Evolutionary conservation across 2,113 vertebrate genomes (phyloP), one percentile per base, ranked within the genome.

Genomic region (Cepphus grylle): DNA sequence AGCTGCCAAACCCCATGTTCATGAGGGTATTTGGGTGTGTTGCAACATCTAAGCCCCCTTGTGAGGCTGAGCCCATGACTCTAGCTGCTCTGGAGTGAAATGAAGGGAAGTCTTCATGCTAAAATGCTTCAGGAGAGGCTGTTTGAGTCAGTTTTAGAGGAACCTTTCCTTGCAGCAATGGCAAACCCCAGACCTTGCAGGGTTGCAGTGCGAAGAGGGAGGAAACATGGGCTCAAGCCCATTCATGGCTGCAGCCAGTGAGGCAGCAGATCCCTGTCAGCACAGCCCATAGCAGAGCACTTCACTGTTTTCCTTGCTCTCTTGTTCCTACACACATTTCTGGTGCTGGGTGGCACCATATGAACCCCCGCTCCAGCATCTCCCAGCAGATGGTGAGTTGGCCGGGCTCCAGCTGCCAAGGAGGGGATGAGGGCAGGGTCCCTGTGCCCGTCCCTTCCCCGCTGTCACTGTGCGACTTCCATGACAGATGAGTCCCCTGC

Each of bases 361-460:
- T 5, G 65, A 42, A 63, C 70, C 87, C 59, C 36, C 1, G 6
- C 43, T 83, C 77, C 67, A 91, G 43, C 18, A 12, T 73, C 58
- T 86, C 63, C 50, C 49, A 61, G 18, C 22, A 69, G 42, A 20
- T 34, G 84, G 42, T 77, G 83, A 73, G 38, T 65, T 0, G 1
- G 23, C 55, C 81, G 55, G 40, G 69, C 55, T 67, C 65, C 50
- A 49, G 56, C 52, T 88, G 89, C 71, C 42, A 49, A 87, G 84
- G 73, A 70, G n/a, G 32, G 18, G 14, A 19, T 50, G 5, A 74
- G 52, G 70, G 62, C 58, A 77, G 79, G 32, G 76, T 11, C 58
- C 17, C 36, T 70, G 20, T 72, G 32, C 53, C 56, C 0, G 0
- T 76, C 32, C 29, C 29, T 84, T 72, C 32, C 38, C 38, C 1